Base-by-base conservation (phyloP, 2,888 invertebrate genomes). In the Exephanes ischioxanthus region DNA sequence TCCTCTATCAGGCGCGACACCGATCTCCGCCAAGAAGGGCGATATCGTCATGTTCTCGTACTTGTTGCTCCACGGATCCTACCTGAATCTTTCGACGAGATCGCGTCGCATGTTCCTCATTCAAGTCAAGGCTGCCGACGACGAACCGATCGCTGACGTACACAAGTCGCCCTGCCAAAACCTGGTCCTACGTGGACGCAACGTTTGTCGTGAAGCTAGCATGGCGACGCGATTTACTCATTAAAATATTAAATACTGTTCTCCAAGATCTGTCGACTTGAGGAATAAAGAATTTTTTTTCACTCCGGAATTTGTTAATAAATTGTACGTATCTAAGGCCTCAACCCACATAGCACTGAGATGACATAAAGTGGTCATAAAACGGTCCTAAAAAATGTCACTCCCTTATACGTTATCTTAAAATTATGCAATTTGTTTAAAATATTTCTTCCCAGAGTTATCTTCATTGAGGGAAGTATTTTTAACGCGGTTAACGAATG, bases 11-110 rank as follows among this genome's bases (percentile, higher is more conserved):
- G 93, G 93, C 5, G 95, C 95, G 0, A 94, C 94, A 0, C 95
- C 96, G 0, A 94, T 96, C 1, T 86, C 92, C 0, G 95, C 95
- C 0, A 94, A 94, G 66, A 94, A 94, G 7, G 96, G 95, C 0
- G 95, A 96, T 81, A 92, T 96, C n/a, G 94, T 96, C 1, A 92
- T 96, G 26, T 96, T 96, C 91, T 95, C 95, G 0, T 96, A 96
- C 89, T 93, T 96, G 7, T 92, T 95, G 53, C 92, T 96, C 37
- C 96, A 96, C 88, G 96, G 96, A 61, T 96, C 95, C 68, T 95
- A 95, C 7, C 89, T 94, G 22, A 96, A 96, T 91, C 86, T 90
- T 5, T 95, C 95, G 0, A 87, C 88, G 0, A 90, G 94, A 19
- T 91, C 94, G 0, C 93, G 96, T 0, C 93, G 96, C 9, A 96